Base-by-base conservation (phyloP, 2,797 vertebrate species). In the Sternarchorhynchus goeldii region DNA sequence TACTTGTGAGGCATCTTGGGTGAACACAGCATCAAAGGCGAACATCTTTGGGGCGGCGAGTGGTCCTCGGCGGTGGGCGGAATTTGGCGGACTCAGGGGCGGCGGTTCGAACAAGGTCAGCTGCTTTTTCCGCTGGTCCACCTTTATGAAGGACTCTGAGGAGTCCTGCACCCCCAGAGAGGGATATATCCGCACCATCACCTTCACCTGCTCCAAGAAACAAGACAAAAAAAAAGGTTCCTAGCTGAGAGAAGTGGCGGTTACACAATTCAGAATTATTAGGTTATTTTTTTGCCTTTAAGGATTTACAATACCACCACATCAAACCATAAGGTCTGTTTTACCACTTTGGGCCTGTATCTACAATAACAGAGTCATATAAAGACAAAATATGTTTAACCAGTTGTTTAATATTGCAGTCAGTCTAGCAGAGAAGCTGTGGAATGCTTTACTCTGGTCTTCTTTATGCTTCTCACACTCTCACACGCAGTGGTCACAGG, bases 1-100 rank as follows among this genome's bases (percentile, higher is more conserved):
- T 95, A 99, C 98, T 95, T 99, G 98, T 56, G 97, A 97, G 79
- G 98, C 94, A 85, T 99, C 97, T 87, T 95, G 96, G 84, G 96
- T 94, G 86, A 99, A 99, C 88, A 99, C 92, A 0, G 97, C 96
- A 76, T 99, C 98, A 4, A 99, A 99, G 83, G 96, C 95, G 75
- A 99, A 99, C 94, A 98, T 97, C 94, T 95, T 98, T 87, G 97
- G 98, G 82, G 95, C 94, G 0, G 95, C 90, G 1, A 95, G 91
- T 79, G 90, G 91, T 0, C 94, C 92, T 75, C 94, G 94, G 79
- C 95, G 91, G 88, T 95, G 95, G 71, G 92, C 94, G 56, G 91
- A 88, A 72, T 86, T 90, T 82, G 95, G 92, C 63, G 94, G 94
- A 0, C 93, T 92, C 69, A 92, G 93, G 0, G 93, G 81, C 0